A percentile compares a stretch with the other conserved stretches of the same genome.
These are phyloP conservation scores for Falco concolor DNA, from an alignment of 2,797 vertebrate genomes.

Conservation along the genomic window DNA sequence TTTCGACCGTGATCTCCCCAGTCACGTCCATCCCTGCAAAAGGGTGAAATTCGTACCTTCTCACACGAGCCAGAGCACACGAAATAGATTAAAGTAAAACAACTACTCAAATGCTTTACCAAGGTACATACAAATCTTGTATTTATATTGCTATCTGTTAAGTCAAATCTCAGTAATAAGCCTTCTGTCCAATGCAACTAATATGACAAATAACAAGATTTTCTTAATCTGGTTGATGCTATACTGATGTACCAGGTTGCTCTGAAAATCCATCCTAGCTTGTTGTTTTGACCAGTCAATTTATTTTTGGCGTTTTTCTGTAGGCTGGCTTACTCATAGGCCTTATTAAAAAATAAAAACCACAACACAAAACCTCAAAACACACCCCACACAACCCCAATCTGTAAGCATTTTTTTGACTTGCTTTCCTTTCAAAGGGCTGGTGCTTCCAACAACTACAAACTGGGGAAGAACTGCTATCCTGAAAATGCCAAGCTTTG, in stretches of 20 bases:
- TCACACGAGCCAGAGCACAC: not conserved
- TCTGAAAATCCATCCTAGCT: not conserved
- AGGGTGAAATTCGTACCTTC: not conserved
- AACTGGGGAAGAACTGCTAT: not conserved
- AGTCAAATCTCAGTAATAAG: not conserved
- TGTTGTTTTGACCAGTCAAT: not conserved
- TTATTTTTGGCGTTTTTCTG: not conserved
- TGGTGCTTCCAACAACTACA: not conserved
- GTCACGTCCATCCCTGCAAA: slow-evolving; percentile 84
- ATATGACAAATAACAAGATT: not conserved
- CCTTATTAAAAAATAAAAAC: not conserved
- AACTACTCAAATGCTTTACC: not conserved
- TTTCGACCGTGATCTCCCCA: slow-evolving; percentile 89
- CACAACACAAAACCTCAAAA: not conserved
- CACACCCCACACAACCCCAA: too few relatives aligned
- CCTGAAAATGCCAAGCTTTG: not conserved
- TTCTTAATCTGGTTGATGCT: not conserved
- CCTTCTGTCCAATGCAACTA: not conserved
- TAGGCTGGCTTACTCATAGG: not conserved
- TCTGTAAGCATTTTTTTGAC: not conserved
- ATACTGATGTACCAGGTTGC: not conserved
- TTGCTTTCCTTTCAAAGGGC: not conserved
- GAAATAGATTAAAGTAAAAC: not conserved
- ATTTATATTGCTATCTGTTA: not conserved
- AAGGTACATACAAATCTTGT: not conserved